phyloP scores from a whole-genome alignment of 2,113 vertebrate genomes.

The Perognathus longimembris region DNA sequence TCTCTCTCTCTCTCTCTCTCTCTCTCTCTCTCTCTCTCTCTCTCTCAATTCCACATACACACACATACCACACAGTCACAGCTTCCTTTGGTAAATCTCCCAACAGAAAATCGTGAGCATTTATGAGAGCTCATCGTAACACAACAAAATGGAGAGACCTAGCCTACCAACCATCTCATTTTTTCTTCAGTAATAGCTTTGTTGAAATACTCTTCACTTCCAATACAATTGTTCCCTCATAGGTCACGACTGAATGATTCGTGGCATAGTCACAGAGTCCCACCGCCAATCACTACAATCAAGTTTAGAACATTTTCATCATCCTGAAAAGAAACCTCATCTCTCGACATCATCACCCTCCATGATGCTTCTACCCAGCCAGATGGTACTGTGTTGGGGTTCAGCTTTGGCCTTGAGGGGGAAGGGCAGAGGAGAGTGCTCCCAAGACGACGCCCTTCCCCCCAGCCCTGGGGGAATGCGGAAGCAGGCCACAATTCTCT shows the following conservation, averaged over 20 bases:
- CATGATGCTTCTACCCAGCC: background rate
- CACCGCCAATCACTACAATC: background rate
- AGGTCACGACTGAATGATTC: background rate
- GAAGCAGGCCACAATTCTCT: no score
- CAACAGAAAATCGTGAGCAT: conserved; percentile 28
- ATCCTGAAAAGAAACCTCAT: background rate
- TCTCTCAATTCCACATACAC: no score
- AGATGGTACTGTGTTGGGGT: no score
- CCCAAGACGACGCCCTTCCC: no score
- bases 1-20: no score
- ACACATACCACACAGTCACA: background rate
- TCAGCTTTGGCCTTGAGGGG: no score
- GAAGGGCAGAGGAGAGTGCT: no score
- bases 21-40: no score
- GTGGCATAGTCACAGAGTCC: background rate
- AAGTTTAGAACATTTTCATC: background rate
- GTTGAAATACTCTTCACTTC: conserved; percentile 7
- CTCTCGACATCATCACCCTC: background rate
- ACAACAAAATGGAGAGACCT: conserved; percentile 25
- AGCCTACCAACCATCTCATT: conserved; percentile 15
- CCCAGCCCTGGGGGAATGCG: no score
- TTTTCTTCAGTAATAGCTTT: conserved; percentile 37
- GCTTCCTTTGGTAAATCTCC: background rate
- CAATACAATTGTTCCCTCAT: background rate
- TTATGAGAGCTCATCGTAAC: background rate